Base-by-base conservation (phyloP, 2,888 invertebrate genomes). In the Amphipyra berbera region DNA sequence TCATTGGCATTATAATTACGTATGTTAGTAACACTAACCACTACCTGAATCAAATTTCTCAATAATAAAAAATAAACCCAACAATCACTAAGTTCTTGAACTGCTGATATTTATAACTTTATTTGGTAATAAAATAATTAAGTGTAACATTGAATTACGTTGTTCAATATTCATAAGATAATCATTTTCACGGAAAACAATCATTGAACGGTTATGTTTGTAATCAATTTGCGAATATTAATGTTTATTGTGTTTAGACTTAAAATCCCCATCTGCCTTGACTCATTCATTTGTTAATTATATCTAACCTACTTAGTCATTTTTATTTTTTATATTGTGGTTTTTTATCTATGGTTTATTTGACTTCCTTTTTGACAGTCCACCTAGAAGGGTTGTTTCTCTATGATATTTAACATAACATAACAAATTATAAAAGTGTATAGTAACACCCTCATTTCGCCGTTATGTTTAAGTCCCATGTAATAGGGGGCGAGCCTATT, bases 161-260 rank as follows among this genome's bases (percentile, higher is more conserved):
- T 67, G 46, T 71, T 78, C 53, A 76, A 78, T 78, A 78, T 78
- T 76, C 68, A 78, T 68, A 48, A 68, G 57, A 56, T 70, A 60
- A 68, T 67, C 42, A 61, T 73, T 78, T 76, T 66, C 61, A 64
- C 79, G 71, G 76, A 78, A 75, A 64, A 65, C 63, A 61, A 58
- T 52, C 6, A 70, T 70, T 68, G 62, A 52, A 78, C 59, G 57
- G 62, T 68, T 47, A 48, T 47, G 40, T 56, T 42, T 54, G 50
- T 73, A 66, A 76, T 78, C 59, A 53, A 73, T 78, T 78, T 59
- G 55, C 68, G 37, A 52, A 62, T 42, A 45, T 40, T 45, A 6
- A 59, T 54, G 46, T 61, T 64, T 52, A 47, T 63, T 59, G 7
- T 48, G 41, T 65, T 61, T 35, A 30, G 3, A 21, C 21, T 21